A percentile compares a stretch with the other conserved stretches of the same genome.
Evolutionary conservation across 2,113 vertebrate genomes (phyloP).

Genomic region (Pelecanus crispus): DNA sequence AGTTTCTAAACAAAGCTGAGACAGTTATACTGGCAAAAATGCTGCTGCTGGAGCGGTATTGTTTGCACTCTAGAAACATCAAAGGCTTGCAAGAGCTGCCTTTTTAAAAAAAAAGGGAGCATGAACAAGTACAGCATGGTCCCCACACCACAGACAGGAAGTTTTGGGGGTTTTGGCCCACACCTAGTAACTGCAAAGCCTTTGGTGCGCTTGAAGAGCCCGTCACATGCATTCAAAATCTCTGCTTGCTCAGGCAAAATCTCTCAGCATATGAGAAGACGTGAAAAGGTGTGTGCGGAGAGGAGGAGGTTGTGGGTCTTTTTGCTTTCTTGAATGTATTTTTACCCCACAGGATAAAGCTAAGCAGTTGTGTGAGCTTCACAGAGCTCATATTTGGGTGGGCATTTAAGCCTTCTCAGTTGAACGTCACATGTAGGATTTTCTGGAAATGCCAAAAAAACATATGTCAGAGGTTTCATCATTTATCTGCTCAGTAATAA

Average conservation of each 20-base stretch:
- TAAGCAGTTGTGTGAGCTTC: neutral
- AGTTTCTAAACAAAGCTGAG: constrained; percentile 77
- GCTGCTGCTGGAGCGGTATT: neutral
- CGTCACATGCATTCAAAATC: accelerated
- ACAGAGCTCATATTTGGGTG: neutral
- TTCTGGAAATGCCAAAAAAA: constrained; percentile 26
- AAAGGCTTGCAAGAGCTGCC: neutral
- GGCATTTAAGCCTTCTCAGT: neutral
- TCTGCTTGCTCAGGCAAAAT: neutral
- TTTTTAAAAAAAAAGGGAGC: neutral
- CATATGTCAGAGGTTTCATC: neutral
- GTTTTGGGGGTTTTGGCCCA: neutral
- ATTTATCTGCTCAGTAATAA: neutral
- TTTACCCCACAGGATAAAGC: neutral
- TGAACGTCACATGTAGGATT: neutral
- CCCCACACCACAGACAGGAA: neutral
- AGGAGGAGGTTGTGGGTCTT: neutral
- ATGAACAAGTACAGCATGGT: neutral
- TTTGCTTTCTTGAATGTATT: neutral
- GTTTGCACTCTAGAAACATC: constrained; percentile 12
- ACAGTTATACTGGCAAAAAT: constrained; percentile 27
- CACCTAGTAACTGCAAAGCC: neutral
- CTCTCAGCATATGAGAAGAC: neutral
- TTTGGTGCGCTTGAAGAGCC: neutral
- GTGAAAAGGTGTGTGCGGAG: neutral